Percentiles rank a stretch among this genome's conserved stretches.
These are phyloP conservation scores for Cosmopolites sordidus DNA, from an alignment of 2,888 invertebrate genomes.

Conservation along the genomic window DNA sequence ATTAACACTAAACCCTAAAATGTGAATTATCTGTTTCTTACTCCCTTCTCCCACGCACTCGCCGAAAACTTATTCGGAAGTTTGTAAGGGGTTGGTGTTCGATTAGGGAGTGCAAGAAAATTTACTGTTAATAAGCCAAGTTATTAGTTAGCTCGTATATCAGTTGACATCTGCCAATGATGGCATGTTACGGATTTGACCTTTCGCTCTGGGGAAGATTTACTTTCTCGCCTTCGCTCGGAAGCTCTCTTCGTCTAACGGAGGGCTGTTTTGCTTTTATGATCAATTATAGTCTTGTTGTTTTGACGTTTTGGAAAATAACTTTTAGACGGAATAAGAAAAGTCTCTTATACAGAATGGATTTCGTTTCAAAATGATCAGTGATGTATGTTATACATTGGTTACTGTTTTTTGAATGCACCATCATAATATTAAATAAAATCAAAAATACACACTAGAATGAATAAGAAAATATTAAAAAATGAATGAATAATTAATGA, in stretches of 20 bases:
- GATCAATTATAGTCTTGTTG: constrained; percentile 50
- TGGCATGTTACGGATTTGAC: constrained; percentile 42
- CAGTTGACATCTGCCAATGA: constrained; percentile 52
- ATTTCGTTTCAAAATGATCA: too few species aligned
- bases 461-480: too few species aligned
- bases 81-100: constrained; percentile 23
- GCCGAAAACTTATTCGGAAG: constrained; percentile 14
- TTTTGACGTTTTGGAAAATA: constrained; percentile 49
- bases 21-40: constrained; percentile 19
- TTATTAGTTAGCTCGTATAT: constrained; percentile 48
- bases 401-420: too few species aligned
- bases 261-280: constrained; percentile 33
- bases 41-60: constrained; percentile 6
- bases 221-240: constrained; percentile 16
- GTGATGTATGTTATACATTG: too few species aligned
- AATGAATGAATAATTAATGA: too few species aligned
- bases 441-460: too few species aligned
- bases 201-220: constrained; percentile 28
- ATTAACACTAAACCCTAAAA: constrained; percentile 18
- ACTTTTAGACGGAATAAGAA: constrained; percentile 38
- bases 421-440: too few species aligned
- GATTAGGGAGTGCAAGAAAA: constrained; percentile 24
- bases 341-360: not conserved
- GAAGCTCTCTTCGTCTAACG: constrained; percentile 3
- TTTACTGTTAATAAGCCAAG: constrained; percentile 30